A percentile compares a stretch with the other conserved stretches of the same genome.
phyloP scores from a whole-genome alignment of 2,113 vertebrate genomes.

The Calypte anna region DNA sequence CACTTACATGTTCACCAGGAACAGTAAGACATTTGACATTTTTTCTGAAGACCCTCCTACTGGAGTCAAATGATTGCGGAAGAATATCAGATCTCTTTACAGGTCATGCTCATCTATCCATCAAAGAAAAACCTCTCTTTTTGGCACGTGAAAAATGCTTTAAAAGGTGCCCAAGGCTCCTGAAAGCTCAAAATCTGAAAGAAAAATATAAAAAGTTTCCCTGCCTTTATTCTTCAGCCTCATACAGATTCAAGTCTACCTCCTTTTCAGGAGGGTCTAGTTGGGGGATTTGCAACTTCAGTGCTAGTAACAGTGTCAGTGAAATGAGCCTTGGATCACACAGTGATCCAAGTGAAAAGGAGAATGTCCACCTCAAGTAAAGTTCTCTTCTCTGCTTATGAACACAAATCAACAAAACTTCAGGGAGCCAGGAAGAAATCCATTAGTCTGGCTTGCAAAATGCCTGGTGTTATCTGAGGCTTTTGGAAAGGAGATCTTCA shows the following conservation, averaged over 20 bases:
- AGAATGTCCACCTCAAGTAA: fast-evolving
- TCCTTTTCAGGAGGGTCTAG: neutral
- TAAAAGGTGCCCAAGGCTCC: neutral
- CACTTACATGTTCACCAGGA: neutral
- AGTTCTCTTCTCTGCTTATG: neutral
- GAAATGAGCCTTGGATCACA: no score
- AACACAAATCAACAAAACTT: neutral
- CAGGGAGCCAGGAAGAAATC: neutral
- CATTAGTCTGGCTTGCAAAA: neutral
- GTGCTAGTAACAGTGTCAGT: neutral
- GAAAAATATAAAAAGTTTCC: neutral
- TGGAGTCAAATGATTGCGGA: neutral
- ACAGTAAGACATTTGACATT: neutral
- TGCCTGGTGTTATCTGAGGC: neutral
- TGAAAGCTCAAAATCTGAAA: neutral
- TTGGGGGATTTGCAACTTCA: neutral
- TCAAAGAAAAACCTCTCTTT: neutral
- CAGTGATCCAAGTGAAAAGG: neutral
- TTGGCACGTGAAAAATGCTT: neutral
- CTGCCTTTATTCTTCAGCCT: fast-evolving
- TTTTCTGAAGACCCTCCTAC: neutral
- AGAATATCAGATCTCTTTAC: neutral
- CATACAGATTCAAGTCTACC: neutral
- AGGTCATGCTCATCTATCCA: neutral
- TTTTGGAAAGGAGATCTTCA: neutral